A percentile compares a stretch with the other conserved stretches of the same genome.
phyloP scores from a whole-genome alignment of 2,888 invertebrate species.

The Oscheius sp. region DNA sequence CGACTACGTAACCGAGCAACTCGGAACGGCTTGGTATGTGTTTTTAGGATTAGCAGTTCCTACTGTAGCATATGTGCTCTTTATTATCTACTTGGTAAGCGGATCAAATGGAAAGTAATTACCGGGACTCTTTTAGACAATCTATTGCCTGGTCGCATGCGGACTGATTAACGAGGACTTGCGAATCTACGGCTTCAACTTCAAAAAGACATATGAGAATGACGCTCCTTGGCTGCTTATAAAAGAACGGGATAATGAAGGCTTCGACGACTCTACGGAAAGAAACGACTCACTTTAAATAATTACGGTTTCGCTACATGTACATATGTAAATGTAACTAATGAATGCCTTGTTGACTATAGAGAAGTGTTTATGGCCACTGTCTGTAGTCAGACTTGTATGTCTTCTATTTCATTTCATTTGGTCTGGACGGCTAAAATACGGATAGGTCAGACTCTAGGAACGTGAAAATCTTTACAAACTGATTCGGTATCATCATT shows the following conservation, averaged over 20 bases:
- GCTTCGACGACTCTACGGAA: constrained; percentile 12
- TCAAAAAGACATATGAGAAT: constrained; percentile 23
- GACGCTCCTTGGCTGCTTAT: constrained; percentile 37
- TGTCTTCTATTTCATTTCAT: no score
- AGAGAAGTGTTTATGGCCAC: no score
- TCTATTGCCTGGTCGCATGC: constrained; percentile 56
- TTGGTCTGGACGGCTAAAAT: no score
- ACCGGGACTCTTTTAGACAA: constrained; percentile 41
- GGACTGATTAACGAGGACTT: constrained; percentile 50
- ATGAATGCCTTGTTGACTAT: no score
- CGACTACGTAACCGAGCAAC: constrained; percentile 76
- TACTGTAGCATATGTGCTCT: constrained; percentile 81
- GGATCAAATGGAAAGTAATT: background rate
- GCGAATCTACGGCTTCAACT: constrained; percentile 31
- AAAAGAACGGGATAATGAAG: constrained; percentile 18
- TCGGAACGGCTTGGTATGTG: constrained; percentile 74
- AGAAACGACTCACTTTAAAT: background rate
- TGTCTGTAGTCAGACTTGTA: no score
- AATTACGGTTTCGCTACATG: no score
- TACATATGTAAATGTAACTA: no score
- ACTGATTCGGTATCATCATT: no score
- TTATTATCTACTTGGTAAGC: constrained; percentile 82
- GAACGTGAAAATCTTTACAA: no score
- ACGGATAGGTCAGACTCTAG: no score
- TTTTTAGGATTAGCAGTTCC: constrained; percentile 77